Evolutionary conservation across 1,140 invertebrate species (phyloP).

Genomic region (Copidosoma floridanum): DNA sequence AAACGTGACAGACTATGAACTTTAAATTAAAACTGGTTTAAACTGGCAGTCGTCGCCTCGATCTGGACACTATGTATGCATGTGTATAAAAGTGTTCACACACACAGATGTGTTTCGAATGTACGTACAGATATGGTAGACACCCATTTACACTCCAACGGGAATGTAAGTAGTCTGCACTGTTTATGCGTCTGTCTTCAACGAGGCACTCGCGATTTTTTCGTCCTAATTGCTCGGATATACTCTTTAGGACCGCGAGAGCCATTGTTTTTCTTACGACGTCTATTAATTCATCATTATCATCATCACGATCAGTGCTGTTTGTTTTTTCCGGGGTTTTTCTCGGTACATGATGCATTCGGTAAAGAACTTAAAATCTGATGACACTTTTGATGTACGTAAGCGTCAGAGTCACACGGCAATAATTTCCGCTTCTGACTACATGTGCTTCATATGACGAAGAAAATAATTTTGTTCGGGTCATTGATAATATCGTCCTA

Average conservation of each 20-base stretch:
- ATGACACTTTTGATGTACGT: too few relatives aligned
- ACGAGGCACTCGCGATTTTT: not conserved
- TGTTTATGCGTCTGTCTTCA: not conserved
- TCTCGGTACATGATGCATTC: too few relatives aligned
- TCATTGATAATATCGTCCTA: too few relatives aligned
- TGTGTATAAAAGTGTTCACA: not conserved
- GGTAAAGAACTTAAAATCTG: too few relatives aligned
- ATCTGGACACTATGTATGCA: slow-evolving; percentile 22
- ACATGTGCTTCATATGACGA: too few relatives aligned
- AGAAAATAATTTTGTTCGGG: too few relatives aligned
- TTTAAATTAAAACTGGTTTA: slow-evolving; percentile 50
- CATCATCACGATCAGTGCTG: too few relatives aligned
- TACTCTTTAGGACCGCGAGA: slow-evolving; percentile 10
- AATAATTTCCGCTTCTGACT: too few relatives aligned
- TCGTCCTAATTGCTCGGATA: slow-evolving; percentile 36
- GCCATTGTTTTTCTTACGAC: slow-evolving; percentile 18
- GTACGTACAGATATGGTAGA: too few relatives aligned
- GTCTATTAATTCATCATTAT: not conserved
- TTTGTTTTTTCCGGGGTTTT: too few relatives aligned
- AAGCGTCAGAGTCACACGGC: too few relatives aligned
- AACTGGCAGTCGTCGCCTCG: slow-evolving; percentile 37
- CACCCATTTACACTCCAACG: too few relatives aligned
- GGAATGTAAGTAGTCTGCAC: not conserved
- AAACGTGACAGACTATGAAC: slow-evolving; percentile 4
- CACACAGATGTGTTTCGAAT: not conserved